Evolutionary conservation across 2,113 vertebrate genomes (phyloP).

Genomic region (Microcebus jonahi): DNA sequence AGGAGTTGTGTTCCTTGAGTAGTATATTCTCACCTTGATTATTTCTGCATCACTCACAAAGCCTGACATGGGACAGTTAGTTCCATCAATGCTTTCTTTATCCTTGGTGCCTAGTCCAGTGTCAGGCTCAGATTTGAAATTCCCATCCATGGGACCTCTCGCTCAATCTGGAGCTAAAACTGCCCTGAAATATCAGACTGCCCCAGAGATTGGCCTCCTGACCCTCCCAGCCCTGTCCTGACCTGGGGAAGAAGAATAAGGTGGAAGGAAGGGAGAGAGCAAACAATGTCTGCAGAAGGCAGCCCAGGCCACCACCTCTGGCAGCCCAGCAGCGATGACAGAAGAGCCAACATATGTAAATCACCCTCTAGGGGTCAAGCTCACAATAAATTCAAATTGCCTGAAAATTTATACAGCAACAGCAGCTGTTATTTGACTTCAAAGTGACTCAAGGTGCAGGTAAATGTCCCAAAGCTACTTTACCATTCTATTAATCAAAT

Average conservation of each 20-base stretch:
- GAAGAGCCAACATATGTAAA: not conserved
- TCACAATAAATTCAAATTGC: slow-evolving; percentile 37
- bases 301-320: not conserved
- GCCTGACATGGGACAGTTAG: too few relatives aligned
- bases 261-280: not conserved
- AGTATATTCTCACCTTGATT: not conserved
- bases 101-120: not conserved
- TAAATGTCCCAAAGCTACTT: slow-evolving; percentile 21
- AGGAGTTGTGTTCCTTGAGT: not conserved
- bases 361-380: not conserved
- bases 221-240: not conserved
- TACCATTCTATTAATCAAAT: slow-evolving; percentile 37
- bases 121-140: not conserved
- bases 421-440: slow-evolving; percentile 34
- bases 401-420: not conserved
- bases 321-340: not conserved
- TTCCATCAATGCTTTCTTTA: not conserved
- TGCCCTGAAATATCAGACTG: not conserved
- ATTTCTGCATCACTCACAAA: not conserved
- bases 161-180: not conserved
- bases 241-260: not conserved
- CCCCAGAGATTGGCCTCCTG: not conserved
- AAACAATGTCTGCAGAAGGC: not conserved
- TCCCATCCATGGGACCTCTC: not conserved
- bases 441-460: slow-evolving; percentile 8